Conservation (phyloP, 2,113 vertebrate species). For the Coryphaenoides rupestris region DNA sequence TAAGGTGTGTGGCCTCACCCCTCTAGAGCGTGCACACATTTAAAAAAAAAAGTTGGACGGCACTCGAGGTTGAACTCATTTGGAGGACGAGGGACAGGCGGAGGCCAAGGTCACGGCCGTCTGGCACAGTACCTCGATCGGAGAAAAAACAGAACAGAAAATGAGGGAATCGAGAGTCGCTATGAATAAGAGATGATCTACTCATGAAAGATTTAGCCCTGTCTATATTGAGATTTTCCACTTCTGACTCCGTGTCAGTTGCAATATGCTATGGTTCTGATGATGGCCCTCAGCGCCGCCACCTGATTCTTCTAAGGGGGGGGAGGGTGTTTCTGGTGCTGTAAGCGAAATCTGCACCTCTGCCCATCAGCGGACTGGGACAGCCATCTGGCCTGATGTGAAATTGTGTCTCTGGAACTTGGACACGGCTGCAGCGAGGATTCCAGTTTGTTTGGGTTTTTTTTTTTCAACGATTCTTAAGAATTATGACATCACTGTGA, state of each 20-base stretch:
- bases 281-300: conserved; percentile 56
- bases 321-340: conserved; percentile 27
- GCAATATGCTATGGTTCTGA: conserved; percentile 51
- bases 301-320: conserved; percentile 1
- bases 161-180: conserved; percentile 42
- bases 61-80: conserved; percentile 32
- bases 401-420: background rate
- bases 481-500: too few species aligned
- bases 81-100: conserved; percentile 5
- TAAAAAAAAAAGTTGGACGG: background rate
- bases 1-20: too few species aligned
- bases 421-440: too few species aligned
- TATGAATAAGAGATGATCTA: conserved; percentile 73
- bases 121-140: conserved; percentile 15
- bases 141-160: conserved; percentile 1
- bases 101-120: conserved; percentile 22
- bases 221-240: conserved; percentile 65
- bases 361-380: conserved; percentile 1
- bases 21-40: too few species aligned
- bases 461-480: too few species aligned
- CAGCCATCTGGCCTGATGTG: background rate
- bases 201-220: conserved; percentile 70
- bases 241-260: conserved; percentile 66
- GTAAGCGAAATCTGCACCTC: conserved; percentile 49
- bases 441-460: too few species aligned